A percentile compares a stretch with the other conserved stretches of the same genome.
These are phyloP conservation scores for Pachycephala philippinensis DNA, from an alignment of 2,113 vertebrate species.

Conservation along the genomic window DNA sequence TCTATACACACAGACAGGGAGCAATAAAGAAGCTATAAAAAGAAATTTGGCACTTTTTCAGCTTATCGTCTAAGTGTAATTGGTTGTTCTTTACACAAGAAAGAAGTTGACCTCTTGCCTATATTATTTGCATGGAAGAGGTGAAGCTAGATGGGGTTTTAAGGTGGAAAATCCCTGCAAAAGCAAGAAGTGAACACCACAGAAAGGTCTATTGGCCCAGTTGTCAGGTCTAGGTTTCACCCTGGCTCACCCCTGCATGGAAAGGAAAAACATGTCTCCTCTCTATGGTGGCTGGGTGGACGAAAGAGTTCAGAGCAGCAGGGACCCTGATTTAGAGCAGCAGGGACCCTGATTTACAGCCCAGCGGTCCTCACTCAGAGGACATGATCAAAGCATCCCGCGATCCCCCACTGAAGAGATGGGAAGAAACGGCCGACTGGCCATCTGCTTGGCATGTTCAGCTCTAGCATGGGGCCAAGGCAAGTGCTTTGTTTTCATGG, in stretches of 20 bases:
- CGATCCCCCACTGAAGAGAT: neutral
- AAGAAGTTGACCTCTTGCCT: constrained; percentile 27
- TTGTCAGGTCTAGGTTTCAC: constrained; percentile 25
- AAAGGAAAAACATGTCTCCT: constrained; percentile 34
- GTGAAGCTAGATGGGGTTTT: neutral
- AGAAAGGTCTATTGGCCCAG: neutral
- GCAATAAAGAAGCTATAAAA: constrained; percentile 60
- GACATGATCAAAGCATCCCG: constrained; percentile 45
- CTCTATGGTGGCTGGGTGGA: neutral
- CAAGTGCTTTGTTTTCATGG: constrained; percentile 57
- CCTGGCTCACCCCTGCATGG: constrained; percentile 18
- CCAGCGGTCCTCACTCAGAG: constrained; percentile 19
- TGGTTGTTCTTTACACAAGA: neutral
- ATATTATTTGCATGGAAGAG: neutral
- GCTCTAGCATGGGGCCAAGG: constrained; percentile 37
- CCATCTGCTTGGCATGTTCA: constrained; percentile 51
- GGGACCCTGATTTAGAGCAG: constrained; percentile 54
- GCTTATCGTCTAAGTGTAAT: neutral
- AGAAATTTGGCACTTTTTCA: constrained; percentile 43
- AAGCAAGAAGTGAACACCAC: neutral
- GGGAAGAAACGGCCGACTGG: constrained; percentile 54
- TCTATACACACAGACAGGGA: neutral
- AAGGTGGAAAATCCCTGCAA: constrained; percentile 21
- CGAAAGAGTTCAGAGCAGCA: constrained; percentile 35
- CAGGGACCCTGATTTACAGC: constrained; percentile 49